Conservation (phyloP, 2,797 vertebrate species). For the Paguma larvata region DNA sequence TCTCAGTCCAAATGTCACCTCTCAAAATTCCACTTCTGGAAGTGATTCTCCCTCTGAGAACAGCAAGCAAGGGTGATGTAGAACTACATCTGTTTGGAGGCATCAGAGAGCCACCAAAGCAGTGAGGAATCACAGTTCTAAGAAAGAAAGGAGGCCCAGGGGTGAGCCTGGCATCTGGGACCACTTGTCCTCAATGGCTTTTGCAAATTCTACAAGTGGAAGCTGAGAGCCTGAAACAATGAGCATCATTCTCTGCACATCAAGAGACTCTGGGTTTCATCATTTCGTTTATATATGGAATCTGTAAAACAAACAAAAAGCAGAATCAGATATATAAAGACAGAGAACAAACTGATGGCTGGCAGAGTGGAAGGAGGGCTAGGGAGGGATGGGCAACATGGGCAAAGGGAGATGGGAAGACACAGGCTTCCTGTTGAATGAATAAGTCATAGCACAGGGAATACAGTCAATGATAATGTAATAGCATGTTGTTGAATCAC, state of each 20-base stretch:
- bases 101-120: not conserved
- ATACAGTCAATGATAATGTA: not conserved
- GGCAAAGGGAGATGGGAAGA: not conserved
- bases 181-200: not conserved
- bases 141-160: not conserved
- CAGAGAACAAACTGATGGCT: not conserved
- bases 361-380: not conserved
- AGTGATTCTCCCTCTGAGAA: not conserved
- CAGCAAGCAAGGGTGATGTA: not conserved
- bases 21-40: not conserved
- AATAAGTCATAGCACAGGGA: not conserved
- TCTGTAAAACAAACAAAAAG: not conserved
- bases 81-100: not conserved
- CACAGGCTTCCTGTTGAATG: not conserved
- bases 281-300: not conserved
- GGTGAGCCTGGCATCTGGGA: not conserved
- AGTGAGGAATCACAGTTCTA: not conserved
- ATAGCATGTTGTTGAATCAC: not conserved
- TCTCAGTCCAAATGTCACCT: not conserved
- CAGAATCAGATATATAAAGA: not conserved
- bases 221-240: not conserved
- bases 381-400: not conserved
- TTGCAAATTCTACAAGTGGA: not conserved
- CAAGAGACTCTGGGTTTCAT: not conserved
- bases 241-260: not conserved